These are phyloP conservation scores for Lasioglossum vierecki DNA, from an alignment of 2,888 invertebrate genomes.

Conservation along the genomic window DNA sequence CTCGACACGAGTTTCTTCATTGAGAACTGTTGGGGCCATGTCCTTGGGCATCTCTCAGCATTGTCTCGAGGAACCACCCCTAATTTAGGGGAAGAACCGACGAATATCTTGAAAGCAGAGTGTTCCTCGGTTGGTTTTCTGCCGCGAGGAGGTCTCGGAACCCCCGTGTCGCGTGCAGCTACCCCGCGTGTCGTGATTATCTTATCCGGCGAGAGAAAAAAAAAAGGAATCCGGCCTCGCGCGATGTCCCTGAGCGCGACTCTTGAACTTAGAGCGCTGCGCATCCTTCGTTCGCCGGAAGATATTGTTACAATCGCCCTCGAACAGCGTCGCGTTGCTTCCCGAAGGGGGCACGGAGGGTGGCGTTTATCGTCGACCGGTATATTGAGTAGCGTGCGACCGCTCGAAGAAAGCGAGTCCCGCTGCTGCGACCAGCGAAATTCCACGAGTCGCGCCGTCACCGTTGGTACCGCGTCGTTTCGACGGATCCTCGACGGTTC, in stretches of 20 bases:
- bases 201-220: slow-evolving; percentile 79
- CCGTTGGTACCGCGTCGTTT: slow-evolving; percentile 26
- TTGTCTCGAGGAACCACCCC: neutral
- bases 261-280: slow-evolving; percentile 81
- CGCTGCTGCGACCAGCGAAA: slow-evolving; percentile 77
- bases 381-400: slow-evolving; percentile 83
- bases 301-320: slow-evolving; percentile 82
- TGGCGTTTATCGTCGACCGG: slow-evolving; percentile 72
- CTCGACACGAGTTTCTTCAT: neutral
- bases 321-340: slow-evolving; percentile 71
- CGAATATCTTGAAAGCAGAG: neutral
- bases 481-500: slow-evolving; percentile 25
- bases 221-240: slow-evolving; percentile 74
- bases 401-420: slow-evolving; percentile 75
- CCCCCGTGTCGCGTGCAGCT: slow-evolving; percentile 39
- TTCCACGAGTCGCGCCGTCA: slow-evolving; percentile 63
- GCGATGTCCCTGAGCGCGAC: slow-evolving; percentile 81
- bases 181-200: slow-evolving; percentile 64
- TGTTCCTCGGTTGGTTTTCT: neutral
- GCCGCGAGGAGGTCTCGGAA: neutral
- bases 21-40: neutral
- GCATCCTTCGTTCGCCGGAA: slow-evolving; percentile 75
- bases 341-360: slow-evolving; percentile 54
- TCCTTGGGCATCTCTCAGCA: neutral
- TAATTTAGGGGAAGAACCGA: neutral